Percentiles rank a stretch among this genome's conserved stretches.
Conservation (phyloP, 2,888 invertebrate species). For the Drosophila quasianomalipes region DNA sequence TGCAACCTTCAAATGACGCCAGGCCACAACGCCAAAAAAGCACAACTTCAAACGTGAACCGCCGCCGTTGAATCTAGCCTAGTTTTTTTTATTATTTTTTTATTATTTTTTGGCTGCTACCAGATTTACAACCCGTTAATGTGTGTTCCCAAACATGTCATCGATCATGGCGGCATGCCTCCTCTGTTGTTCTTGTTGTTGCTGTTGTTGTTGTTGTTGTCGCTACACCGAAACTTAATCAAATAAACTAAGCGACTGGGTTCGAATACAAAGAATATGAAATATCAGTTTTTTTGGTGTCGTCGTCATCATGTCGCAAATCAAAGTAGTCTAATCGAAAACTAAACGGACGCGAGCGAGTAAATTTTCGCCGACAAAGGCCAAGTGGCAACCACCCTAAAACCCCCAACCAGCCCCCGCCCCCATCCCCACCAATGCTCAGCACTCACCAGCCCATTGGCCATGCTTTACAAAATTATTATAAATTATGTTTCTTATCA, state of each 20-base stretch:
- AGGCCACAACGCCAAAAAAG: conserved; percentile 11
- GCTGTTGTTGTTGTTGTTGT: conserved; percentile 30
- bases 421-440: not conserved
- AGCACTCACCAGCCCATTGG: conserved; percentile 50
- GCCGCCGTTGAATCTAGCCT: conserved; percentile 50
- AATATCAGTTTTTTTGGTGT: conserved; percentile 63
- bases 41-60: conserved; percentile 67
- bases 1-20: conserved; percentile 76
- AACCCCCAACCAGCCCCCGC: not conserved
- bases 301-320: conserved; percentile 78
- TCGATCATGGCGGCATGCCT: conserved; percentile 80
- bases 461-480: conserved; percentile 75
- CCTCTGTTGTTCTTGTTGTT: conserved; percentile 55
- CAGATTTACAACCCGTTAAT: conserved; percentile 80
- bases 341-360: conserved; percentile 74
- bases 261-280: conserved; percentile 33
- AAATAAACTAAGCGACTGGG: conserved; percentile 62
- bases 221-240: conserved; percentile 52
- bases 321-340: conserved; percentile 81
- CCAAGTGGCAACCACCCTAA: conserved; percentile 37
- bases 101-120: conserved; percentile 46
- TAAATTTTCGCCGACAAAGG: conserved; percentile 82
- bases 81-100: conserved; percentile 33
- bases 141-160: conserved; percentile 70
- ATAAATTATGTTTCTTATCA: conserved; percentile 78